A percentile compares a stretch with the other conserved stretches of the same genome.
Evolutionary conservation across 2,113 vertebrate species (phyloP).

Genomic region (Pseudorhombus dupliciocellatus): DNA sequence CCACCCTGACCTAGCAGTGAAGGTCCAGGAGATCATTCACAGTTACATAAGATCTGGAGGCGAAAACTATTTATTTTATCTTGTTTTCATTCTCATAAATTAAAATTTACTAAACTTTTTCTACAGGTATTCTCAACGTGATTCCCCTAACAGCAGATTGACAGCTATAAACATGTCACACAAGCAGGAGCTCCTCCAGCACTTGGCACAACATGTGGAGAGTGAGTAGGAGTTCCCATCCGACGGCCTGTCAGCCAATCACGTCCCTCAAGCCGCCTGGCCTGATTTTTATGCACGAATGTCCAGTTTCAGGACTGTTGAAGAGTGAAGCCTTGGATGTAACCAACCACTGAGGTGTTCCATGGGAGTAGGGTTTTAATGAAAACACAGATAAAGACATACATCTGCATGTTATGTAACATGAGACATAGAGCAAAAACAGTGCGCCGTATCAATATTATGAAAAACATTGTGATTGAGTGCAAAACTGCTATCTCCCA

Average conservation of each 20-base stretch:
- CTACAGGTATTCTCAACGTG: conserved; percentile 38
- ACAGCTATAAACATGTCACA: conserved; percentile 45
- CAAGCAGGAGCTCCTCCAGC: conserved; percentile 44
- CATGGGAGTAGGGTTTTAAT: not conserved
- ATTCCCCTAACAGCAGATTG: conserved; percentile 48
- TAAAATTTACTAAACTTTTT: conserved; percentile 24
- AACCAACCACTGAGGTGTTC: not conserved
- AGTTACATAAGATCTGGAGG: conserved; percentile 33
- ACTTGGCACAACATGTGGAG: conserved; percentile 50
- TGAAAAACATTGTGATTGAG: not conserved
- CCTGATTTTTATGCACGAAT: conserved; percentile 67
- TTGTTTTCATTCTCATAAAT: conserved; percentile 29
- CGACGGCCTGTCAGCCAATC: conserved; percentile 67
- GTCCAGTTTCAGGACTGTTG: conserved; percentile 36
- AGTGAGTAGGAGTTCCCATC: conserved; percentile 70
- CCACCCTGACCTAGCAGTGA: conserved; percentile 29
- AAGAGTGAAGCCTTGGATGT: conserved; percentile 7
- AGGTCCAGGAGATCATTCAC: conserved; percentile 25
- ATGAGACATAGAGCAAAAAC: not conserved
- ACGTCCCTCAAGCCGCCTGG: conserved; percentile 46
- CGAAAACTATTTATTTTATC: conserved; percentile 28
- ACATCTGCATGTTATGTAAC: not conserved
- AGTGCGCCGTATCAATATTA: not conserved
- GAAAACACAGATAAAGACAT: not conserved
- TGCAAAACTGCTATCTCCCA: not conserved